Evolutionary conservation across 2,888 invertebrate species (phyloP).

Genomic region (Aelia acuminata): DNA sequence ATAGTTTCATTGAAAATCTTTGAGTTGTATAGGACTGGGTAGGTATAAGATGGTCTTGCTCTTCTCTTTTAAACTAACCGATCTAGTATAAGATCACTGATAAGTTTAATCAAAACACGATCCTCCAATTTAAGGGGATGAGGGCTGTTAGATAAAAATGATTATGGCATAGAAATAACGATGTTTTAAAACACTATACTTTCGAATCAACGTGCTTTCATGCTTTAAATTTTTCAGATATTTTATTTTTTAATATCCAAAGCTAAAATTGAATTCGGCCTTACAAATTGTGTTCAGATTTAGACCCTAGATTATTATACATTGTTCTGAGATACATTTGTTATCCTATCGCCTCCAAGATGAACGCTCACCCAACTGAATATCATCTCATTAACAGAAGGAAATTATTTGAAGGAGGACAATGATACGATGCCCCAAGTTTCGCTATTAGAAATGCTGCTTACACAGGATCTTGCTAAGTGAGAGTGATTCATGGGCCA

Average conservation of each 20-base stretch:
- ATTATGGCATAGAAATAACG: background rate
- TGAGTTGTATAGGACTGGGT: background rate
- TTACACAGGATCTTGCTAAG: background rate
- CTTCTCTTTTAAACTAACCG: background rate
- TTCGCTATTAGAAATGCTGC: background rate
- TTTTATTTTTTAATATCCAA: background rate
- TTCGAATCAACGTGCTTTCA: background rate
- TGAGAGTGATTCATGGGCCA: background rate
- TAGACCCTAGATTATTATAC: background rate
- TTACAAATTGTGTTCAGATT: background rate
- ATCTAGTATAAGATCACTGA: background rate
- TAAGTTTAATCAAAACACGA: background rate
- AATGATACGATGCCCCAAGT: background rate
- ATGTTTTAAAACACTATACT: background rate
- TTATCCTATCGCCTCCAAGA: background rate
- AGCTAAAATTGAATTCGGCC: background rate
- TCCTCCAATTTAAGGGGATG: background rate
- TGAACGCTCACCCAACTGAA: background rate
- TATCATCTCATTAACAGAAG: background rate
- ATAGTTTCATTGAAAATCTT: background rate
- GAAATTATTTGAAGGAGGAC: conserved; percentile 3
- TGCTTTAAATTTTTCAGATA: background rate
- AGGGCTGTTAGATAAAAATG: background rate
- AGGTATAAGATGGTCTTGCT: background rate
- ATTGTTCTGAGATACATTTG: background rate